These are phyloP conservation scores for Platycheirus albimanus DNA, from an alignment of 2,888 invertebrate genomes.

Conservation along the genomic window DNA sequence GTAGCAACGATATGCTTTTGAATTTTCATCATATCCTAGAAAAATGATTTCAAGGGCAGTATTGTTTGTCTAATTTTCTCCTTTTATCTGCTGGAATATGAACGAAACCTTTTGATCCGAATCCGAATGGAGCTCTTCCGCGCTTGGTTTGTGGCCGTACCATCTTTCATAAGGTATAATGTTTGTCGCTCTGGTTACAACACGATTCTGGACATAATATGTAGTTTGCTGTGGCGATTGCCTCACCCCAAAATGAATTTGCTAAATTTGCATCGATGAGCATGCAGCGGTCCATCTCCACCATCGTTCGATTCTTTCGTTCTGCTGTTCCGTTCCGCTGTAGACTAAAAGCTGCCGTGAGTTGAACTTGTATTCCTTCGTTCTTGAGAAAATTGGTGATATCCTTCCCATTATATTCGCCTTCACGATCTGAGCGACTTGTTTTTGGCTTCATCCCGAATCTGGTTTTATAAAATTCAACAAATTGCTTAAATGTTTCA, in stretches of 20 bases:
- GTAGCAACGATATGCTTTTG: constrained; percentile 74
- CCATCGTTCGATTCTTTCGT: constrained; percentile 62
- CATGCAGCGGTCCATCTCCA: constrained; percentile 69
- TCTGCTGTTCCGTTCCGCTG: constrained; percentile 71
- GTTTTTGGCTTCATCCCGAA: constrained; percentile 49
- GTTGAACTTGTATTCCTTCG: constrained; percentile 49
- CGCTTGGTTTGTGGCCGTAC: constrained; percentile 62
- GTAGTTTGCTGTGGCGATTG: constrained; percentile 62
- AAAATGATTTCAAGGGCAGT: constrained; percentile 70
- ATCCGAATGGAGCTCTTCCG: constrained; percentile 44
- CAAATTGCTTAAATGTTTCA: constrained; percentile 53
- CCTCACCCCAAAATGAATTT: constrained; percentile 54
- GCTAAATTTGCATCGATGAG: constrained; percentile 54
- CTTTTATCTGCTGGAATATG: constrained; percentile 66
- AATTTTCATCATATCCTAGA: constrained; percentile 69
- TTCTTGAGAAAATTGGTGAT: constrained; percentile 36
- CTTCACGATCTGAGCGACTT: constrained; percentile 64
- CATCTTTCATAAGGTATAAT: constrained; percentile 64
- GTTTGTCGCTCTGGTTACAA: constrained; percentile 51
- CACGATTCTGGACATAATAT: constrained; percentile 68
- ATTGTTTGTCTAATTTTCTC: constrained; percentile 68
- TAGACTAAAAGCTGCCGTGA: constrained; percentile 59
- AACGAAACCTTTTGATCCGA: constrained; percentile 71
- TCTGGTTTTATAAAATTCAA: constrained; percentile 52
- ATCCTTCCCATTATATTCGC: constrained; percentile 44